Evolutionary conservation across 2,797 vertebrate genomes (phyloP).

Genomic region (Channallabes apus): DNA sequence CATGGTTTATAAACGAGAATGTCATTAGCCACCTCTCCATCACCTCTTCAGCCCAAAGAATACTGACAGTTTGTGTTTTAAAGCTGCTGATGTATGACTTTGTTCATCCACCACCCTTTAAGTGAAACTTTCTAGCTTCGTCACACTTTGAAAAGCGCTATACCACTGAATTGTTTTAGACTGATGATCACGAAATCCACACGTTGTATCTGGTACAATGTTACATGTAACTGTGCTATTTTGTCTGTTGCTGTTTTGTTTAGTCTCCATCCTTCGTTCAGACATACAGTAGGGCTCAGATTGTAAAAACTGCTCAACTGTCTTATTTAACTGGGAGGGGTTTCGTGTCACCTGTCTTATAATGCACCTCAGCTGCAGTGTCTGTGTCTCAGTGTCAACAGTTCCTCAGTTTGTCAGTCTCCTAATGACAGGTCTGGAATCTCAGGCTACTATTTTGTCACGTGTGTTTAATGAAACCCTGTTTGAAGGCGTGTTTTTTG

Average conservation of each 20-base stretch:
- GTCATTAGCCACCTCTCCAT: neutral
- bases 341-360: conserved; percentile 27
- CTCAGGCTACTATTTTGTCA: conserved; percentile 12
- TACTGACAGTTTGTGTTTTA: neutral
- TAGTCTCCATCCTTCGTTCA: neutral
- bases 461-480: conserved; percentile 1
- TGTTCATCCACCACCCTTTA: neutral
- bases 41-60: conserved; percentile 11
- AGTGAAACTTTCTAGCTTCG: neutral
- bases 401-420: neutral
- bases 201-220: neutral
- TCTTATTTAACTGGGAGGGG: neutral
- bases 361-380: neutral
- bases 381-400: neutral
- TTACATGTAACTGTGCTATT: neutral
- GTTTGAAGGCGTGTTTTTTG: neutral
- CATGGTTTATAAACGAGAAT: neutral
- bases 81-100: conserved; percentile 29
- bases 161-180: neutral
- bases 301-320: conserved; percentile 6
- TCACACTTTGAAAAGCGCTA: neutral
- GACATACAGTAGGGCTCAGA: neutral
- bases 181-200: conserved; percentile 9
- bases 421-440: neutral
- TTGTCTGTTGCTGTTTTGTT: neutral